phyloP scores from a whole-genome alignment of 2,113 vertebrate species.

The Zosterops pallidus region DNA sequence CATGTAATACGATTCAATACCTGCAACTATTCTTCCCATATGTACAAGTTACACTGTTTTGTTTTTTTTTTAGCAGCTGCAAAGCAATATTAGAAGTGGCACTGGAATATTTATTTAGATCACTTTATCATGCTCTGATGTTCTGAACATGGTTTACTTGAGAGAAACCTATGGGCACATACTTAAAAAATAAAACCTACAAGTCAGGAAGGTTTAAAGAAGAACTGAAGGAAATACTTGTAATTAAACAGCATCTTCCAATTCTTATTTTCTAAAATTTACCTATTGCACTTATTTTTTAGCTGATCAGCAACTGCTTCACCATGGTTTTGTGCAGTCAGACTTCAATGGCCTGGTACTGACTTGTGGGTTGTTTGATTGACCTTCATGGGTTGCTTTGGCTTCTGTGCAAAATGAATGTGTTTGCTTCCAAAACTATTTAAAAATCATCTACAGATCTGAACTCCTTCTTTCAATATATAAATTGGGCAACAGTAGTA shows the following conservation, averaged over 20 bases:
- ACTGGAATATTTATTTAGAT: background rate
- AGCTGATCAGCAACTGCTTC: background rate
- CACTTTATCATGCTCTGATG: background rate
- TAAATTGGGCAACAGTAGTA: rapidly evolving
- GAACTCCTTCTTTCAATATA: background rate
- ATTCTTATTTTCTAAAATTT: background rate
- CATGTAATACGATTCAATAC: background rate
- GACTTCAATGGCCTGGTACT: background rate
- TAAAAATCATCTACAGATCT: background rate
- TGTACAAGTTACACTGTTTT: background rate
- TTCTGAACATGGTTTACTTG: background rate
- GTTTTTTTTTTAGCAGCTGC: too few species aligned
- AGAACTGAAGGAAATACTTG: background rate
- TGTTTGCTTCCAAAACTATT: background rate
- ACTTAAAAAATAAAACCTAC: background rate
- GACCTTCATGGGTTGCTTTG: background rate
- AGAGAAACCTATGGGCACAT: background rate
- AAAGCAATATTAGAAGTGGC: background rate
- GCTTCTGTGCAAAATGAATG: background rate
- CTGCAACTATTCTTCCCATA: background rate
- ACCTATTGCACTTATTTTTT: background rate
- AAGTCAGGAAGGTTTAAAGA: background rate
- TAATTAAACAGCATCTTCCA: background rate
- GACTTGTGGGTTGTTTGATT: background rate
- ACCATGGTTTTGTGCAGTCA: background rate